Percentiles rank a stretch among this genome's conserved stretches.
phyloP scores from a whole-genome alignment of 2,888 invertebrate genomes.

The Aphidoletes aphidimyza region DNA sequence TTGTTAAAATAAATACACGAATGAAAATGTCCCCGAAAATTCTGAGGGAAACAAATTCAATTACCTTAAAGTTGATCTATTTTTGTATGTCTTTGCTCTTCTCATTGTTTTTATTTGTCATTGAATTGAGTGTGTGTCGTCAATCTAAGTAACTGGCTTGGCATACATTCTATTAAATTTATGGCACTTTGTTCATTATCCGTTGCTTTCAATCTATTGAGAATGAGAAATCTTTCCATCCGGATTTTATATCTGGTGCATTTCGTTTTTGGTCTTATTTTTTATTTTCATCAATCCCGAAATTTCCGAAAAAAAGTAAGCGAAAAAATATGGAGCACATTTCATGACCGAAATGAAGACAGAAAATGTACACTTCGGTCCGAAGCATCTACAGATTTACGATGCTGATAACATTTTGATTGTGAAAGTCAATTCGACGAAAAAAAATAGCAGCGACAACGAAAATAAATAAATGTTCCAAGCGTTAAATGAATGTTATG shows the following conservation, averaged over 20 bases:
- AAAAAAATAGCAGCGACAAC: background rate
- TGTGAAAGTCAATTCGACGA: constrained; percentile 32
- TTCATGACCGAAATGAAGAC: too few species aligned
- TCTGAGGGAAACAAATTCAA: background rate
- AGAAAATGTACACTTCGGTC: too few species aligned
- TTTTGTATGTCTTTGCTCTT: background rate
- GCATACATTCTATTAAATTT: constrained; percentile 7
- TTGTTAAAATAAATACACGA: background rate
- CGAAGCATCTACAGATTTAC: too few species aligned
- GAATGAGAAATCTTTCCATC: background rate
- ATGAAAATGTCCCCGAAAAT: background rate
- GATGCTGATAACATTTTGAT: constrained; percentile 31
- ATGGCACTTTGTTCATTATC: constrained; percentile 5
- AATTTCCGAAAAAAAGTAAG: background rate
- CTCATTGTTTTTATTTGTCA: constrained; percentile 47
- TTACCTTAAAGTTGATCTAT: constrained; percentile 7
- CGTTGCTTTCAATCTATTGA: background rate
- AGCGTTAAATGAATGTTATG: background rate
- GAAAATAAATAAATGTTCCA: background rate
- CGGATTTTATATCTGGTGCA: constrained; percentile 21
- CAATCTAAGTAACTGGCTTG: background rate
- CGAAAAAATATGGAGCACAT: background rate
- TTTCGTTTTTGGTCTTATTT: background rate
- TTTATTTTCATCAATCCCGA: background rate
- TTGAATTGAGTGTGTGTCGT: constrained; percentile 14